Evolutionary conservation across 2,113 vertebrate genomes (phyloP), one percentile per base, ranked within the genome.

Genomic region (Oncorhynchus tshawytscha): DNA sequence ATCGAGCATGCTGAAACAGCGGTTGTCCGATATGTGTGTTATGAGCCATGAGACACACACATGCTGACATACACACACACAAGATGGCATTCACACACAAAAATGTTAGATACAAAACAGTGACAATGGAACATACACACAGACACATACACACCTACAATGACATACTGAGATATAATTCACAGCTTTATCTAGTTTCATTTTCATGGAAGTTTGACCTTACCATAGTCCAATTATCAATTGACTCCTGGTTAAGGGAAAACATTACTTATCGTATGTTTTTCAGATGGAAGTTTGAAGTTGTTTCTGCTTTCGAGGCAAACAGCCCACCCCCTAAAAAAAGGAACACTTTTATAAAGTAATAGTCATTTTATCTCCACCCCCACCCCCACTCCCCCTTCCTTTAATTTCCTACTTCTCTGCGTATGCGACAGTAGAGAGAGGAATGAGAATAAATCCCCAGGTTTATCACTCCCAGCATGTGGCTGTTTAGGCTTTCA

Each of bases 381-480:
- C 62, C 68, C 78, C 68, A 34, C 31, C 29, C 27, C 22, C 25
- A 67, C 49, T 18, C 24, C 62, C 57, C 70, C 74, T 76, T 25
- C 8, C 1, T 18, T 0, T 49, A 57, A 34, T 57, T 73, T 75
- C 3, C 57, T 66, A 82, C 72, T 79, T 9, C 65, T 57, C 25
- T 59, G 51, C 77, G 68, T 70, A 79, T 80, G 66, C 60, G 31
- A 76, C 80, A 74, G 77, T 80, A 18, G 31, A 65, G 70, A 74
- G 69, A 84, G 77, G 81, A 87, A 77, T 75, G 78, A 71, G 76
- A 86, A 90, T 85, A 85, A 83, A 89, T 82, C 81, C 79, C 74
- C 73, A 31, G 67, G 81, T 87, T 88, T 86, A 88, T 88, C 84
- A 71, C 84, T 77, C 86, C 60, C 86, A 84, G 79, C 83, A 88